phyloP scores from a whole-genome alignment of 2,797 vertebrate genomes.

The Cynopterus sphinx region DNA sequence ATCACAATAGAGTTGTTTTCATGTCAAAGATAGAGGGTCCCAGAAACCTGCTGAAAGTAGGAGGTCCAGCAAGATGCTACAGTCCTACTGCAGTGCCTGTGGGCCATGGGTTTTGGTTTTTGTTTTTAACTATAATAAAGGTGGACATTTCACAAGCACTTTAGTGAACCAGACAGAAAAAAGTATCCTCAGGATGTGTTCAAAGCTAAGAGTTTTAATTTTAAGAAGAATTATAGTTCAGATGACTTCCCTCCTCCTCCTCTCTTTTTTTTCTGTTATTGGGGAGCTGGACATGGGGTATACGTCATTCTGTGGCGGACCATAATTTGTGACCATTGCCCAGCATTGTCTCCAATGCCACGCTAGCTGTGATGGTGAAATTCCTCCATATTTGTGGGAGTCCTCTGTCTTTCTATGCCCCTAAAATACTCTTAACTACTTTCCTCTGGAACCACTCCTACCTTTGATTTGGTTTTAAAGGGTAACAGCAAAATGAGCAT shows the following conservation, averaged over 20 bases:
- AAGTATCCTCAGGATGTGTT: conserved; percentile 45
- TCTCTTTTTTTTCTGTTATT: not conserved
- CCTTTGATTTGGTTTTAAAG: not conserved
- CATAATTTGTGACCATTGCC: not conserved
- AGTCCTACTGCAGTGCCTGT: not conserved
- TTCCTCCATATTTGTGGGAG: not conserved
- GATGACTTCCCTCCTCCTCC: not conserved
- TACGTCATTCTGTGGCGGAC: not conserved
- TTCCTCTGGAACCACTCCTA: conserved; percentile 39
- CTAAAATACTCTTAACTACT: not conserved
- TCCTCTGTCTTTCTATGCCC: conserved; percentile 6
- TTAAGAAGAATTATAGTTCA: not conserved
- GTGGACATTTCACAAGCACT: conserved; percentile 42
- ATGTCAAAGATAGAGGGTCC: not conserved
- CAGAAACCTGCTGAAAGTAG: not conserved
- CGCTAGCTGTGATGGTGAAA: conserved; percentile 2
- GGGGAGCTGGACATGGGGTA: not conserved
- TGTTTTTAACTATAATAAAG: not conserved
- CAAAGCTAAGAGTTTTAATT: conserved; percentile 29
- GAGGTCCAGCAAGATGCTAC: not conserved
- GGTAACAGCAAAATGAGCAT: not conserved
- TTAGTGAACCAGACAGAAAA: conserved; percentile 30
- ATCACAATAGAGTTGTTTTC: not conserved
- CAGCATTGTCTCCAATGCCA: not conserved
- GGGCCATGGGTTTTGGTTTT: not conserved